Evolutionary conservation across 2,113 vertebrate species (phyloP).

Genomic region (Notothenia rossii): DNA sequence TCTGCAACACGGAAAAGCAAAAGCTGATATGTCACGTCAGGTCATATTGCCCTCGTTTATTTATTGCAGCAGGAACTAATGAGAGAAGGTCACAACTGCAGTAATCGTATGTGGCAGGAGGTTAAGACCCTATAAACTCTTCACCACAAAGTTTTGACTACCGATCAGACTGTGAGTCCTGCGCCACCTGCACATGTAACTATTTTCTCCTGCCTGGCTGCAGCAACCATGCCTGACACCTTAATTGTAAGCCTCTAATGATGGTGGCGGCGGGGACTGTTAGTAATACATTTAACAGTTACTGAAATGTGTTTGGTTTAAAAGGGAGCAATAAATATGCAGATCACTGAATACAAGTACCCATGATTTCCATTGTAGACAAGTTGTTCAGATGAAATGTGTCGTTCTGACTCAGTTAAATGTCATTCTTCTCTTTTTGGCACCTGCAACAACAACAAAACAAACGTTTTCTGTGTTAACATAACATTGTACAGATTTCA

Average conservation of each 20-base stretch:
- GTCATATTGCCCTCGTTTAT: slow-evolving; percentile 56
- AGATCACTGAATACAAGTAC: slow-evolving; percentile 53
- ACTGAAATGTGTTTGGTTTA: slow-evolving; percentile 27
- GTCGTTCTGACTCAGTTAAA: slow-evolving; percentile 27
- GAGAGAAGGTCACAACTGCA: slow-evolving; percentile 41
- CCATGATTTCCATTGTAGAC: slow-evolving; percentile 73
- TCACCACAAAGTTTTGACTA: slow-evolving; percentile 64
- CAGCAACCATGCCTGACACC: slow-evolving; percentile 39
- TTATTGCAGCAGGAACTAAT: slow-evolving; percentile 50
- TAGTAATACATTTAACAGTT: not conserved
- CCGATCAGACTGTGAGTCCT: slow-evolving; percentile 43
- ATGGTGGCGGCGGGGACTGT: not conserved
- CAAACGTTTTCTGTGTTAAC: not conserved
- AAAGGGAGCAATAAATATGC: slow-evolving; percentile 4
- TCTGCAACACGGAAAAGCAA: not conserved
- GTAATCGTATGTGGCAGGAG: slow-evolving; percentile 71
- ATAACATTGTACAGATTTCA: slow-evolving; percentile 15
- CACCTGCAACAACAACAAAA: slow-evolving; percentile 45
- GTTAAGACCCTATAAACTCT: slow-evolving; percentile 64
- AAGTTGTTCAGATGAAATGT: not conserved
- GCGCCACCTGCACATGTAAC: slow-evolving; percentile 65
- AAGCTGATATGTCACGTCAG: slow-evolving; percentile 2
- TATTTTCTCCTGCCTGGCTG: slow-evolving; percentile 38
- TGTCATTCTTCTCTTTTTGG: slow-evolving; percentile 42
- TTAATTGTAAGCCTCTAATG: slow-evolving; percentile 52